Conservation (phyloP, 1,140 invertebrate genomes). For the Ceratina calcarata region DNA sequence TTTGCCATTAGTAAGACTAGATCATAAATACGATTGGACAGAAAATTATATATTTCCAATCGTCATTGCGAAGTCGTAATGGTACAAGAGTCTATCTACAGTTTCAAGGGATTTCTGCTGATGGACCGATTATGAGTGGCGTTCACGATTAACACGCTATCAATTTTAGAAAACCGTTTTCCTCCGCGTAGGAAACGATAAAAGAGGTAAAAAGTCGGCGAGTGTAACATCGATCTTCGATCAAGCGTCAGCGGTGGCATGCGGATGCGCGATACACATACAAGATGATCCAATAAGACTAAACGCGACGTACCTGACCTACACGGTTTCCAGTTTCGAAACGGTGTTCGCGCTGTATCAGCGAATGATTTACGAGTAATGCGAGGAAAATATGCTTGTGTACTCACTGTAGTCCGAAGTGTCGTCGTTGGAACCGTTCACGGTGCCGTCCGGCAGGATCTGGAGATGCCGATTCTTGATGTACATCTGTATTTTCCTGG, state of each 20-base stretch:
- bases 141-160: not conserved
- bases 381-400: not conserved
- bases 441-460: constrained; percentile 88
- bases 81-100: too few relatives aligned
- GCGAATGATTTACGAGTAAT: not conserved
- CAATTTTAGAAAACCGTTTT: constrained; percentile 4
- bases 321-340: constrained; percentile 4
- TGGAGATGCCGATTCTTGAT: constrained; percentile 90
- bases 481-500: constrained; percentile 89
- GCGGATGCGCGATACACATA: constrained; percentile 8
- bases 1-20: too few relatives aligned
- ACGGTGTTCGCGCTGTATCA: not conserved
- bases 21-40: too few relatives aligned
- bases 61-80: too few relatives aligned
- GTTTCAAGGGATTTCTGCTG: not conserved
- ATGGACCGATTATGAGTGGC: not conserved
- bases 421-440: constrained; percentile 88
- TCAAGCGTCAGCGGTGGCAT: not conserved
- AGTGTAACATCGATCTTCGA: not conserved
- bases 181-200: not conserved
- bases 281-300: constrained; percentile 1
- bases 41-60: too few relatives aligned
- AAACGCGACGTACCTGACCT: too few relatives aligned
- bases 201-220: not conserved
- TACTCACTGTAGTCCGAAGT: constrained; percentile 90